These are phyloP conservation scores for Aphidius colemani DNA, from an alignment of 2,888 invertebrate species.

Conservation along the genomic window DNA sequence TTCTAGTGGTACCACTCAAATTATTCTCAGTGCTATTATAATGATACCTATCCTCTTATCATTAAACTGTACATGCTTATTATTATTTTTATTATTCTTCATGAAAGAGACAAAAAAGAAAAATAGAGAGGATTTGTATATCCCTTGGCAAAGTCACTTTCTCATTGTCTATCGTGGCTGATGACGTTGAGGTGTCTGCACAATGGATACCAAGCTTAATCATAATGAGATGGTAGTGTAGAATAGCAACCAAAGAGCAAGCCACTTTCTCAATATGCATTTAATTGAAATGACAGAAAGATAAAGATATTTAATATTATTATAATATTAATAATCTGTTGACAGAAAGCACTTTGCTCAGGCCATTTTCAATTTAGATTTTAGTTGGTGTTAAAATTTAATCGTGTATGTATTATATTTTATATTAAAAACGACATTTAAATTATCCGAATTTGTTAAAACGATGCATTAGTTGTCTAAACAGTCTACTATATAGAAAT, in stretches of 20 bases:
- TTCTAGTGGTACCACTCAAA: no score
- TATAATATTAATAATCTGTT: no score
- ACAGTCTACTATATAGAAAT: no score
- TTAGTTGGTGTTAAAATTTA: no score
- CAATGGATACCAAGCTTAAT: constrained; percentile 45
- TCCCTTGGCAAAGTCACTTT: constrained; percentile 1
- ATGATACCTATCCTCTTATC: neutral
- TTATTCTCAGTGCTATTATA: neutral
- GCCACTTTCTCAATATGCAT: neutral
- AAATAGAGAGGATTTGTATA: neutral
- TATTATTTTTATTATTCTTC: constrained; percentile 3
- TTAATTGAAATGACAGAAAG: constrained; percentile 24
- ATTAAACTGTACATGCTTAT: neutral
- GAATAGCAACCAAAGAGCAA: constrained; percentile 23
- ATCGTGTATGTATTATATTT: no score
- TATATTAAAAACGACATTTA: no score
- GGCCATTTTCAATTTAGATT: no score
- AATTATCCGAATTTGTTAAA: no score
- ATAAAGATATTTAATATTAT: constrained; percentile 12
- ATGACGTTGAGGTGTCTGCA: constrained; percentile 33
- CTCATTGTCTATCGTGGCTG: constrained; percentile 21
- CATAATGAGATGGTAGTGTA: constrained; percentile 50
- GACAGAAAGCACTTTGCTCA: no score
- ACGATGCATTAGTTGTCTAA: no score
- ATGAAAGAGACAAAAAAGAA: neutral